Evolutionary conservation across 2,113 vertebrate genomes (phyloP).

Genomic region (Channa argus): DNA sequence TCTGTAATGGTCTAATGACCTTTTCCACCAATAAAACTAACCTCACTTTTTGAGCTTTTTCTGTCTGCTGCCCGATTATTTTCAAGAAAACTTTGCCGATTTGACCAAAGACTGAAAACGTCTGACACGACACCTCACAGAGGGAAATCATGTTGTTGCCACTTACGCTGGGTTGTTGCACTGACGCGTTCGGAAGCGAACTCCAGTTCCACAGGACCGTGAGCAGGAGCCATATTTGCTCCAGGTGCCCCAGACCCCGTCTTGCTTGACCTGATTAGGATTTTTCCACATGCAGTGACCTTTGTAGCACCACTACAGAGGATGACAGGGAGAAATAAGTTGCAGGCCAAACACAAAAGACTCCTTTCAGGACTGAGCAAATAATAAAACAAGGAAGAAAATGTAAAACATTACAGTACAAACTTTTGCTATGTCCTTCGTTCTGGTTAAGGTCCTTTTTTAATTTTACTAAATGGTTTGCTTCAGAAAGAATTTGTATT

Average conservation of each 20-base stretch:
- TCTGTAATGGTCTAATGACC: no score
- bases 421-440: no score
- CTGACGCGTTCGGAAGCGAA: conserved; percentile 93
- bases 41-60: no score
- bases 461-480: no score
- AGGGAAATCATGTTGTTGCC: background rate
- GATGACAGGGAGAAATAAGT: background rate
- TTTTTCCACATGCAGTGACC: conserved; percentile 99
- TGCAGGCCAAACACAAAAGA: background rate
- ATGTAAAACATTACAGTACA: background rate
- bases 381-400: background rate
- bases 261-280: conserved; percentile 92
- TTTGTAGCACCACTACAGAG: conserved; percentile 96
- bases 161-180: conserved; percentile 93
- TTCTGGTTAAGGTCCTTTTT: no score
- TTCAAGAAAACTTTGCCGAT: no score
- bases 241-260: conserved; percentile 94
- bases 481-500: no score
- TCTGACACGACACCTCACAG: no score
- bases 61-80: no score
- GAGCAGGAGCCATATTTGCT: conserved; percentile 95
- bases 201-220: conserved; percentile 92
- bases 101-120: no score
- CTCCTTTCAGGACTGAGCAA: background rate
- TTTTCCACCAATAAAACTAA: no score